Evolutionary conservation across 2,113 vertebrate species (phyloP), one percentile per base, ranked within the genome.

Genomic region (Setophaga coronata): DNA sequence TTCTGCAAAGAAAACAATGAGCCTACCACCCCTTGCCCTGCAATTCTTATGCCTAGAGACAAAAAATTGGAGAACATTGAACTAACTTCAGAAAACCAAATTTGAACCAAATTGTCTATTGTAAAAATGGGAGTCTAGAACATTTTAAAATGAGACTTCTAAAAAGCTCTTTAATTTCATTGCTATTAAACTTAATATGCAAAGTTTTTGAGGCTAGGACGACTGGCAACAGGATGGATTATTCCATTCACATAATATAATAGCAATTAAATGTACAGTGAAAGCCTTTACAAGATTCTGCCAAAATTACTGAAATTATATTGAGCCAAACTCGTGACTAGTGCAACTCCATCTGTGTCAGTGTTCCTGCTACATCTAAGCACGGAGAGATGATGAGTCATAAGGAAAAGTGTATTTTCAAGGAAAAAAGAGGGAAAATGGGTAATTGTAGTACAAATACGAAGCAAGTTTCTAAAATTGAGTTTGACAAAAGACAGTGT

Each of bases 241-340:
- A 53, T 89, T 93, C 69, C 12, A 61, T 90, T 88, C 57, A 57
- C 48, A 45, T 12, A 48, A 20, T 56, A 65, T 89, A 96, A 83
- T n/a, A 67, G 66, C 73, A 90, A 94, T 92, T 89, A 96, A 94
- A 94, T 73, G 40, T 87, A 71, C 62, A 89, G 72, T 58, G 71
- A 74, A 89, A 93, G 45, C 31, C 57, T 93, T 80, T 45, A 84
- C 57, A 79, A 48, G 72, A 84, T 93, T 92, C 72, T 91, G 89
- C 65, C 77, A 90, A 73, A 95, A 79, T 74, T 69, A 53, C 67
- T 84, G 90, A 79, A 85, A 82, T 67, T 28, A 11, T 33, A 36
- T 36, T 42, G 47, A 94, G 42, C 62, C 93, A 77, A 91, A 88
- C 48, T 87, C 33, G 4, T 64, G 53, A 34, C 66, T 66, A 17